A percentile compares a stretch with the other conserved stretches of the same genome.
phyloP scores from a whole-genome alignment of 2,113 vertebrate genomes.

The Hippocampus mohnikei region DNA sequence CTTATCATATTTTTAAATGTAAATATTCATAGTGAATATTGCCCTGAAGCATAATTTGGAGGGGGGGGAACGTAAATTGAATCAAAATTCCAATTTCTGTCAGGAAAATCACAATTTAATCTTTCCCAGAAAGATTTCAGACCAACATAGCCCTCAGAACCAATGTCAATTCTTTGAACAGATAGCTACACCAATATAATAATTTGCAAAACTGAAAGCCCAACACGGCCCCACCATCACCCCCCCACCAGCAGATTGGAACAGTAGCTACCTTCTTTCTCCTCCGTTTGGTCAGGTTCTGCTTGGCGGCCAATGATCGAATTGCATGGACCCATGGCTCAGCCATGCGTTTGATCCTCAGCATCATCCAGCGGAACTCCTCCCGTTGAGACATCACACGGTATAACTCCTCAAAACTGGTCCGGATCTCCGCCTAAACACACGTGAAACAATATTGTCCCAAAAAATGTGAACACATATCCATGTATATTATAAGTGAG shows the following conservation, averaged over 20 bases:
- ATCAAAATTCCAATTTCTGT: no score
- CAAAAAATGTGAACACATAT: neutral
- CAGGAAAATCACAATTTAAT: no score
- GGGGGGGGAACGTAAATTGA: neutral
- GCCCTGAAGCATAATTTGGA: no score
- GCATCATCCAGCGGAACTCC: slow-evolving; percentile 98
- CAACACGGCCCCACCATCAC: no score
- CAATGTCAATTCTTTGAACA: neutral
- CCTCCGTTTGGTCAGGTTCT: slow-evolving; percentile 84
- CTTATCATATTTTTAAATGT: no score
- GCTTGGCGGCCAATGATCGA: slow-evolving; percentile 87
- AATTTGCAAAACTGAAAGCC: neutral
- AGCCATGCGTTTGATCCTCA: slow-evolving; percentile 93
- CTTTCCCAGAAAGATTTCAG: no score
- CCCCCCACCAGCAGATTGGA: no score
- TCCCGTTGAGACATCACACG: slow-evolving; percentile 90
- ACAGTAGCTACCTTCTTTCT: slow-evolving; percentile 82
- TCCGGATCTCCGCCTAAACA: slow-evolving; percentile 84
- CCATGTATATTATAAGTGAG: neutral
- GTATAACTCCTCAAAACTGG: slow-evolving; percentile 88
- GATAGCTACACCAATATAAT: neutral
- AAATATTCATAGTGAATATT: no score
- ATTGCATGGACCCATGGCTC: slow-evolving; percentile 90
- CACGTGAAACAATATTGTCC: neutral
- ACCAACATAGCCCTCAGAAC: no score